Base-by-base conservation (phyloP, 2,888 invertebrate species). In the Arctia plantaginis region DNA sequence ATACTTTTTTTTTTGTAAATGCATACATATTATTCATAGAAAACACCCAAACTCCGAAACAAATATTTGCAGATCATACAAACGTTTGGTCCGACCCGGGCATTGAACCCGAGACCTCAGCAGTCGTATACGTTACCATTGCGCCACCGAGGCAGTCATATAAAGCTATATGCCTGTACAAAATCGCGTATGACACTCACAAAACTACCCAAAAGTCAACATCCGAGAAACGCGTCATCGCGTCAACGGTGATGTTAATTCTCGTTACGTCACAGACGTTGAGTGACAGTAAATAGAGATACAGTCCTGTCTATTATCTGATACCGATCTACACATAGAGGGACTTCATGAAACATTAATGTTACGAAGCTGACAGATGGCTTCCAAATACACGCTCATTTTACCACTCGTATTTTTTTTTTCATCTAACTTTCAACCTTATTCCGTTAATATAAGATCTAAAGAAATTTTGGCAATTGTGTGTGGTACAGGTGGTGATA, bases 221-320 rank as follows among this genome's bases (percentile, higher is more conserved):
- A 69, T 65, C 78, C 69, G 76, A 77, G 80, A 80, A 87, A 87
- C 80, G 79, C 77, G 64, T 71, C 73, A 80, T 78, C 71, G 73
- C 66, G 68, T 73, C n/a, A n/a, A n/a, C n/a, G 33, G 72, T 62
- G 59, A 78, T 80, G 77, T 78, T 82, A 84, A 86, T 82, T 84
- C 81, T 76, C 79, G 80, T 77, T 79, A 81, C 79, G 77, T 79
- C 80, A 90, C 85, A 87, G 91, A 91, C 92, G 85, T 86, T 91
- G 90, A 90, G 85, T 90, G 90, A 90, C 90, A 84, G 87, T 89
- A 90, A 90, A 91, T 89, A 90, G 85, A 91, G 92, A 93, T 90
- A 91, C 90, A 88, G 92, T 90, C 91, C 89, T 89, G 89, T 94
- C 94, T 93, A 95, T 95, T 95, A 94, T 94, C 93, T 94, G 95